Evolutionary conservation across 1,140 invertebrate species (phyloP).

Genomic region (Agrypnia vestita): DNA sequence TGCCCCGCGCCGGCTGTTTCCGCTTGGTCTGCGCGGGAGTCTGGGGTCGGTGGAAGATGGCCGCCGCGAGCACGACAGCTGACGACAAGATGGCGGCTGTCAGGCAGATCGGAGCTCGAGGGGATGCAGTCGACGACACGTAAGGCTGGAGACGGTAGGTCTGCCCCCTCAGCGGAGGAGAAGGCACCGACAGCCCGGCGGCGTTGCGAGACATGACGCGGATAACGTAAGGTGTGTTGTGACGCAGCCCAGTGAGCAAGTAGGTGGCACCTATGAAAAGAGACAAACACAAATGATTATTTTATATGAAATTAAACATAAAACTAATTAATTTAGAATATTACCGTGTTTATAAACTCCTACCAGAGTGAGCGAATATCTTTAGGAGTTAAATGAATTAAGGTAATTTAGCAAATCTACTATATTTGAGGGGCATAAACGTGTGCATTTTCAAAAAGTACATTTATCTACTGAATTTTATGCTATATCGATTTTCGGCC

Average conservation of each 20-base stretch:
- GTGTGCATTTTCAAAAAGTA: too few relatives aligned
- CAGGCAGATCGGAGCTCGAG: constrained; percentile 20
- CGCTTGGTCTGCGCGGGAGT: constrained; percentile 31
- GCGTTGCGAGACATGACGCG: constrained; percentile 67
- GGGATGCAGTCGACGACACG: constrained; percentile 38
- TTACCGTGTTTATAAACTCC: too few relatives aligned
- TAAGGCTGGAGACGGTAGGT: constrained; percentile 45
- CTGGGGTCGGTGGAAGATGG: constrained; percentile 39
- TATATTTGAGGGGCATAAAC: too few relatives aligned
- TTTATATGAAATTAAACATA: too few relatives aligned
- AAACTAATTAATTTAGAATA: too few relatives aligned
- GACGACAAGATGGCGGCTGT: constrained; percentile 39
- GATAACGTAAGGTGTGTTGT: constrained; percentile 66
- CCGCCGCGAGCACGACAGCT: constrained; percentile 25
- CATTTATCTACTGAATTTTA: too few relatives aligned
- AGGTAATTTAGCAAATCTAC: too few relatives aligned
- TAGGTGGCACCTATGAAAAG: constrained; percentile 65
- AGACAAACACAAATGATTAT: not conserved
- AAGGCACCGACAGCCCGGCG: constrained; percentile 63
- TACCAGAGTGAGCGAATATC: too few relatives aligned
- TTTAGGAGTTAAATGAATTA: too few relatives aligned
- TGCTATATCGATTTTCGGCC: too few relatives aligned
- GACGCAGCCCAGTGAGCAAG: constrained; percentile 64
- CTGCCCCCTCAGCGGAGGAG: constrained; percentile 19
- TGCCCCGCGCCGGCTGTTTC: constrained; percentile 17